Percentiles rank a stretch among this genome's conserved stretches.
Conservation (phyloP, 2,113 vertebrate species). For the Hystrix brachyura region DNA sequence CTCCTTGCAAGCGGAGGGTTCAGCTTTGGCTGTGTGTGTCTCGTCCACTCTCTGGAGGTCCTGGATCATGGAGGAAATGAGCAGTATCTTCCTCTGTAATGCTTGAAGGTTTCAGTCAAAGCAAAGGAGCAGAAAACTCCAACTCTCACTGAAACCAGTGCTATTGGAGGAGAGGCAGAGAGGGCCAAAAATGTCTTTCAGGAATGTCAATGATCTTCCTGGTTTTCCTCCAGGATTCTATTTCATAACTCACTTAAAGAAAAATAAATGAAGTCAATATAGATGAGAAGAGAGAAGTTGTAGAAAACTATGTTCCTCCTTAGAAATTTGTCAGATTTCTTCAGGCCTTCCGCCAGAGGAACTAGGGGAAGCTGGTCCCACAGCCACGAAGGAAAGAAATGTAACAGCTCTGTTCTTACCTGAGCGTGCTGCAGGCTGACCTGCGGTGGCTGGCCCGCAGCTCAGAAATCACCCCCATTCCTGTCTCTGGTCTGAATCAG, state of each 20-base stretch:
- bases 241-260: background rate
- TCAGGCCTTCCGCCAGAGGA: background rate
- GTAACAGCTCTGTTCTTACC: background rate
- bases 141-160: background rate
- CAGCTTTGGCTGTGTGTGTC: background rate
- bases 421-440: background rate
- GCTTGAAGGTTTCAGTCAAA: background rate
- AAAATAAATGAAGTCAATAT: background rate
- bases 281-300: background rate
- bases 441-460: background rate
- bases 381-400: background rate
- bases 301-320: background rate
- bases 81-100: background rate
- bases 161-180: background rate
- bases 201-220: background rate
- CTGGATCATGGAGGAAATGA: fast-evolving
- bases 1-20: too few relatives aligned
- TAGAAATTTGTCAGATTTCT: background rate
- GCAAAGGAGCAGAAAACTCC: background rate
- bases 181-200: background rate
- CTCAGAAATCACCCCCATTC: background rate
- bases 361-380: fast-evolving
- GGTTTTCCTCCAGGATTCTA: background rate
- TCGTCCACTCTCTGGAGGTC: background rate
- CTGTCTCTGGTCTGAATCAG: background rate